These are phyloP conservation scores for Eupithecia centaureata DNA, from an alignment of 2,888 invertebrate species.

Conservation along the genomic window DNA sequence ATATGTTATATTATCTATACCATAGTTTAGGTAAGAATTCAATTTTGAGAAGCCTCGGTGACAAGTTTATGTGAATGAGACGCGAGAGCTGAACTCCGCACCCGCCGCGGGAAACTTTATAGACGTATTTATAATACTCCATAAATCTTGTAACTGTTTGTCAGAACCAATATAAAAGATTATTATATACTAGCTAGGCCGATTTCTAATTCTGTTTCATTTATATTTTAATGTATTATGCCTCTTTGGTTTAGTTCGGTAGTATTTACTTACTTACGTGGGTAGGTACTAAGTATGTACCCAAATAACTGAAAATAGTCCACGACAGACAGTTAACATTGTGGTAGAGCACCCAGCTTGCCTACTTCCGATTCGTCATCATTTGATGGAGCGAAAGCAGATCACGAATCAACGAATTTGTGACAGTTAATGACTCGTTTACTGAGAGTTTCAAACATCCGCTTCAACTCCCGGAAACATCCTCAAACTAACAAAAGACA, in stretches of 20 bases:
- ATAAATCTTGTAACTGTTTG: constrained; percentile 23
- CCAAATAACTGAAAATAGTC: background rate
- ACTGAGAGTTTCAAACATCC: too few relatives aligned
- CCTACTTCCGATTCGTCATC: background rate
- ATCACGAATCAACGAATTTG: too few relatives aligned
- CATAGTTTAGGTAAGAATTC: background rate
- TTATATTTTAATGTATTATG: background rate
- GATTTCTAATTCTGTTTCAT: constrained; percentile 12
- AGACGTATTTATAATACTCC: constrained; percentile 12
- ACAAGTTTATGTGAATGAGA: constrained; percentile 15
- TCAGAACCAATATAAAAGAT: constrained; percentile 8
- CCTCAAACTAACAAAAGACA: background rate
- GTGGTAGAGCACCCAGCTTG: background rate
- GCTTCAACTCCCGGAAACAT: too few relatives aligned
- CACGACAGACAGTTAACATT: background rate
- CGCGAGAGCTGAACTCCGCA: background rate
- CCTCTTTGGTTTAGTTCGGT: too few relatives aligned
- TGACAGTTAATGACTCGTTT: too few relatives aligned
- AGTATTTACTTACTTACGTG: too few relatives aligned
- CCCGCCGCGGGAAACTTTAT: constrained; percentile 20
- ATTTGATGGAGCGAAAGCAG: too few relatives aligned
- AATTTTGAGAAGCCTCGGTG: background rate
- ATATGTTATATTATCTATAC: too few relatives aligned
- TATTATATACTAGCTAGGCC: background rate
- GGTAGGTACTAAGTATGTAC: background rate